Base-by-base conservation (phyloP, 2,797 vertebrate genomes). In the Valencia hispanica region DNA sequence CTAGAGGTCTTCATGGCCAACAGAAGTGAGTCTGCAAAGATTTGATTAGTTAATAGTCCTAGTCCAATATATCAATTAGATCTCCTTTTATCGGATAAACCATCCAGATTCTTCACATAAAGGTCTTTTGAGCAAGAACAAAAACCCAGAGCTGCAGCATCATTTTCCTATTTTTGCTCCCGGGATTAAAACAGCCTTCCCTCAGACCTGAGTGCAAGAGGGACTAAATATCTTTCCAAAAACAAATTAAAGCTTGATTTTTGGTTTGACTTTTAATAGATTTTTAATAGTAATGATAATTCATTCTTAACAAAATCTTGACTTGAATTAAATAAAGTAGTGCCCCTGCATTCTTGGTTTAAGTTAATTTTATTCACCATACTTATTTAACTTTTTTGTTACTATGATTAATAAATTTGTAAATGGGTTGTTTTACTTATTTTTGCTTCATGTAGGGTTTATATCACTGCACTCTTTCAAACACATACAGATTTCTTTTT, bases 1-100 rank as follows among this genome's bases (percentile, higher is more conserved):
- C 92, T 99, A 77, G 98, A 99, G 92, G 97, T 99, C 57, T 99
- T 99, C 84, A 99, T 99, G 98, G 98, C 98, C 84, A 99, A 99
- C 92, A 96, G 98, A 95, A 99, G 98, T 99, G 95, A 91, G 97
- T 93, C 57, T 79, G 55, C 47, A 70, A 7, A 70, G 48, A 41
- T 65, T 11, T 66, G n/a, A n/a, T n/a, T n/a, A n/a, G n/a, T 43
- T 45, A 43, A 14, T 65, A 14, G 20, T 22, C 11, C 10, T 39
- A 22, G 34, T 39, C 34, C 63, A 43, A 6, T 5, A 66, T 27
- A 68, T 68, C 20, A 15, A 17, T 43, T 14, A 43, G 39, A 43
- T 66, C n/a, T 50, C 2, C 2, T 3, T 55, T 55, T 11, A 55
- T 55, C n/a, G 2, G 53, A 55, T 14, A 55, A n/a, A 55, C 2